Percentiles rank a stretch among this genome's conserved stretches.
Evolutionary conservation across 2,888 invertebrate genomes (phyloP).

Genomic region (Periphyllus acericola): DNA sequence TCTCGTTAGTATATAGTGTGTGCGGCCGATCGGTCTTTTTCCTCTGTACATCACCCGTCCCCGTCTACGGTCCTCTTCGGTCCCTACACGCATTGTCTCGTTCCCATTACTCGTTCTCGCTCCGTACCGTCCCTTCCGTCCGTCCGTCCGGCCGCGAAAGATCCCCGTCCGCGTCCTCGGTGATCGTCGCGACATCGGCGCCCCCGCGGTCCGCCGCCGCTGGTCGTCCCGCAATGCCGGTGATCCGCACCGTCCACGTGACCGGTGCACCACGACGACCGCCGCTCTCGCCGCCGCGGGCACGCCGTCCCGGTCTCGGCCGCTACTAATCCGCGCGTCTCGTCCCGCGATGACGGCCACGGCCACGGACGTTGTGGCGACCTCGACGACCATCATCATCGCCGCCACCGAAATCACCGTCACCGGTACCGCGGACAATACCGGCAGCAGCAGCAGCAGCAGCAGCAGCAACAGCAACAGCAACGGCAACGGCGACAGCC

Average conservation of each 20-base stretch:
- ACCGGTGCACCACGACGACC: neutral
- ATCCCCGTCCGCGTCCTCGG: neutral
- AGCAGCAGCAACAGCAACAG: neutral
- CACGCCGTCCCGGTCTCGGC: neutral
- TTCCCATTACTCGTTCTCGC: neutral
- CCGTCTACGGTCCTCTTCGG: neutral
- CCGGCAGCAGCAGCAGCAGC: neutral
- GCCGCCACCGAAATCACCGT: neutral
- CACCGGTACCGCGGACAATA: neutral
- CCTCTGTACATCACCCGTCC: neutral
- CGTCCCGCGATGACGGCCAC: conserved; percentile 39
- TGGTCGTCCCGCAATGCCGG: conserved; percentile 8
- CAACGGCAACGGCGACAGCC: too few relatives aligned
- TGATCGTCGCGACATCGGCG: neutral
- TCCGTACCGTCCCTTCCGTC: neutral
- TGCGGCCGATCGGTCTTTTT: neutral
- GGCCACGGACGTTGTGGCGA: neutral
- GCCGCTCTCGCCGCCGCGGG: neutral
- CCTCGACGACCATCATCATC: neutral
- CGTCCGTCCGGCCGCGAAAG: neutral
- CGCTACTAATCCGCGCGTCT: conserved; percentile 10
- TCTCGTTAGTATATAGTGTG: neutral
- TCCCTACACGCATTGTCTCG: neutral
- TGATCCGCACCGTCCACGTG: neutral
- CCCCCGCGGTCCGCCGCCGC: neutral